Evolutionary conservation across 2,888 invertebrate genomes (phyloP).

Genomic region (Tipula helvola): DNA sequence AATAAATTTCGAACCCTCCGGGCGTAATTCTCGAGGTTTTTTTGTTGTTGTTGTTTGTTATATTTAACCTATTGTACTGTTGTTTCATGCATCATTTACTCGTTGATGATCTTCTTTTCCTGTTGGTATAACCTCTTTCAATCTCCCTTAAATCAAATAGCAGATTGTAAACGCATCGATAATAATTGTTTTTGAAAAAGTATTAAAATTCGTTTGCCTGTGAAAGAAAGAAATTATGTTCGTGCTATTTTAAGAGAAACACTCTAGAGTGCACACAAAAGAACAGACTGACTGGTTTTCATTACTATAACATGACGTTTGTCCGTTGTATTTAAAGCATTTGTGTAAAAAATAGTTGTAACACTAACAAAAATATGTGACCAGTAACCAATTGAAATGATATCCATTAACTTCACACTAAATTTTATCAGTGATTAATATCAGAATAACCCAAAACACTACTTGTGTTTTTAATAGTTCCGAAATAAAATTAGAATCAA

Average conservation of each 20-base stretch:
- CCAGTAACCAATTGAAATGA: neutral
- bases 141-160: neutral
- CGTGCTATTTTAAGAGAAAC: neutral
- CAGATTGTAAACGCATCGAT: conserved; percentile 4
- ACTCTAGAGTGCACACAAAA: neutral
- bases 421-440: neutral
- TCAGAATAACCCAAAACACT: neutral
- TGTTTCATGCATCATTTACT: neutral
- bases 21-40: conserved; percentile 4
- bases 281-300: neutral
- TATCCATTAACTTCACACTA: neutral
- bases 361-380: neutral
- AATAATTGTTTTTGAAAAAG: neutral
- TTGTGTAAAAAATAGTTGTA: neutral
- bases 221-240: neutral
- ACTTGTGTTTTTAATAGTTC: neutral
- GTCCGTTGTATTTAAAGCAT: neutral
- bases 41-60: neutral
- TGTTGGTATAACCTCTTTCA: conserved; percentile 4
- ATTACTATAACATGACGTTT: neutral
- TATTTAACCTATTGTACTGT: conserved; percentile 4
- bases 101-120: neutral
- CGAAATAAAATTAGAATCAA: neutral
- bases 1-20: neutral
- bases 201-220: neutral